phyloP scores from a whole-genome alignment of 2,113 vertebrate species.

The Carettochelys insculpta region DNA sequence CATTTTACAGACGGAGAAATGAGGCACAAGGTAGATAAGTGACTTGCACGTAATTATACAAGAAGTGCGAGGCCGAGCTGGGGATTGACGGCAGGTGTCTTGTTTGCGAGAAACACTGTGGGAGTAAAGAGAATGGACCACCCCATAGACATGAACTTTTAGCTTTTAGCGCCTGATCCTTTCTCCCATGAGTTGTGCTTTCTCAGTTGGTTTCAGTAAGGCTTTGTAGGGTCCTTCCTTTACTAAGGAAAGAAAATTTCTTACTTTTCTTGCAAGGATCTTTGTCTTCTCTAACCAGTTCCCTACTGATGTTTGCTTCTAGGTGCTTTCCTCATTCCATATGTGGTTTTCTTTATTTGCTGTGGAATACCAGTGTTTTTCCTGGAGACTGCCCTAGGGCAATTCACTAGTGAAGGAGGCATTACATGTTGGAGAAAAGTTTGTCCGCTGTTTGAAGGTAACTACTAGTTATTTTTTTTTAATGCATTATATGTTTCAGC shows the following conservation, averaged over 20 bases:
- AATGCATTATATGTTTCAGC: background rate
- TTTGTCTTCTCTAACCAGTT: background rate
- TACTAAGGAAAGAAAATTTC: background rate
- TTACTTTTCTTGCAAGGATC: background rate
- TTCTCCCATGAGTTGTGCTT: background rate
- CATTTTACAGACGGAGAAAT: background rate
- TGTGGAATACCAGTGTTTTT: conserved; percentile 99
- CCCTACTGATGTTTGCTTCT: conserved; percentile 11
- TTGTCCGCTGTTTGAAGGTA: conserved; percentile 98
- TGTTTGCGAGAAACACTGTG: background rate
- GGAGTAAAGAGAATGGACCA: background rate
- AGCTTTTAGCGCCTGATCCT: background rate
- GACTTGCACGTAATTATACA: background rate
- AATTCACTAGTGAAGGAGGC: conserved; percentile 97
- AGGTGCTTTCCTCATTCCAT: conserved; percentile 98
- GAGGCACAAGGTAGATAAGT: background rate
- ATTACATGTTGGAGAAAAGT: conserved; percentile 99
- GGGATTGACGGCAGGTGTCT: background rate
- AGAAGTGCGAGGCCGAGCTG: background rate
- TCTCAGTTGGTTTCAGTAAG: background rate
- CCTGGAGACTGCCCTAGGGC: conserved; percentile 96
- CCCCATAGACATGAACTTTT: background rate
- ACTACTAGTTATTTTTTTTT: background rate
- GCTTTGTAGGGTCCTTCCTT: background rate
- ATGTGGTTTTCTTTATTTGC: conserved; percentile 97